phyloP scores from a whole-genome alignment of 2,113 vertebrate genomes.

The Callopanchax toddi region DNA sequence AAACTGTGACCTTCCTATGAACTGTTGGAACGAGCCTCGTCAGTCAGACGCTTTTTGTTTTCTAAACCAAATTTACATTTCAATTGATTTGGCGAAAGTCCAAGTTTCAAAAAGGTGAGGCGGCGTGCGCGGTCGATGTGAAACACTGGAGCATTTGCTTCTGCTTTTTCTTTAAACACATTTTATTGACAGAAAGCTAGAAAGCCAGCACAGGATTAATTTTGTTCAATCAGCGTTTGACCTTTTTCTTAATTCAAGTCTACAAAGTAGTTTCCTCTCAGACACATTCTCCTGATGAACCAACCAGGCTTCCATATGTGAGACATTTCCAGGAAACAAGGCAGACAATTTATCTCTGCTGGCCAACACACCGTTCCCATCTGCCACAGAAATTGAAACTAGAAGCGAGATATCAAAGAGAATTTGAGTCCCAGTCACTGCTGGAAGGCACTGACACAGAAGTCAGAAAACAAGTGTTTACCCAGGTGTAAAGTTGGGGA shows the following conservation, averaged over 20 bases:
- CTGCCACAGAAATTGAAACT: conserved; percentile 10
- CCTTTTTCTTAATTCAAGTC: conserved; percentile 52
- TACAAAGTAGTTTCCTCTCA: conserved; percentile 16
- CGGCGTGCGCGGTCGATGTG: conserved; percentile 7
- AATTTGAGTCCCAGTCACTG: conserved; percentile 15
- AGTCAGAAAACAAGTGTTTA: conserved; percentile 14
- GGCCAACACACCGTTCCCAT: conserved; percentile 21
- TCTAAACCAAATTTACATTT: conserved; percentile 53
- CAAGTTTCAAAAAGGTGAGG: conserved; percentile 25
- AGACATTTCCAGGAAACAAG: conserved; percentile 18
- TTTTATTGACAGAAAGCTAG: conserved; percentile 30
- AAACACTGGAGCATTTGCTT: conserved; percentile 15
- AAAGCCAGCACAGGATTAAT: conserved; percentile 26
- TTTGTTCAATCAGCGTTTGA: conserved; percentile 33
- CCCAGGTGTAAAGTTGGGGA: background rate
- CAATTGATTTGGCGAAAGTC: conserved; percentile 41
- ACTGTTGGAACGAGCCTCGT: conserved; percentile 19
- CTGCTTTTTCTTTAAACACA: conserved; percentile 6
- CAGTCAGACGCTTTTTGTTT: conserved; percentile 41
- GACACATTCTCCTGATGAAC: conserved; percentile 1
- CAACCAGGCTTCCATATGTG: background rate
- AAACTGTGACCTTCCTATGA: conserved; percentile 32
- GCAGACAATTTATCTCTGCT: conserved; percentile 15
- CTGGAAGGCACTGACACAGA: conserved; percentile 20
- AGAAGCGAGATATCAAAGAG: conserved; percentile 7